phyloP scores from a whole-genome alignment of 2,113 vertebrate species.

The Alethe castanea region DNA sequence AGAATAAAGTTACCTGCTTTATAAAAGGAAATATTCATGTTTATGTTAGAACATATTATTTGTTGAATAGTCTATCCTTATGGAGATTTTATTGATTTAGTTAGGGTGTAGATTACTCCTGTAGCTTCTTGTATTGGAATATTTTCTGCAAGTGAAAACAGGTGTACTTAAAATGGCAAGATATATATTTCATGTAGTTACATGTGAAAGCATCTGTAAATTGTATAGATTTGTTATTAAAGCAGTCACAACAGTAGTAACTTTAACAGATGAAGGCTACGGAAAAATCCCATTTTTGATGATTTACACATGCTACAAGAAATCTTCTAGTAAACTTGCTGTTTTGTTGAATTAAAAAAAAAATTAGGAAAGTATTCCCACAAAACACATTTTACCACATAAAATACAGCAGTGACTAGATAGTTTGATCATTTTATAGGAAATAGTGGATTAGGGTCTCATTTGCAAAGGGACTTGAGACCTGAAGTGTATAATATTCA shows the following conservation, averaged over 20 bases:
- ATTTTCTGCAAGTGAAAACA: not conserved
- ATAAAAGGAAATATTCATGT: not conserved
- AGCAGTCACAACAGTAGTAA: not conserved
- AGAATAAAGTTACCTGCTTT: not conserved
- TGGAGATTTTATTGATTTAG: not conserved
- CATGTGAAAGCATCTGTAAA: not conserved
- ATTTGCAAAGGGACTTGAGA: not conserved
- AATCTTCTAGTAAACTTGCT: not conserved
- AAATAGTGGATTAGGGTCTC: not conserved
- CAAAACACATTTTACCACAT: not conserved
- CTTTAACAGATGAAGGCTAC: not conserved
- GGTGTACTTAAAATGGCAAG: not conserved
- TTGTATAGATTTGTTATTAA: not conserved
- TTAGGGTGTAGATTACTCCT: not conserved
- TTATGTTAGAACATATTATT: not conserved
- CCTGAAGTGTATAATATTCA: not conserved
- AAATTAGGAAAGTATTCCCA: not conserved
- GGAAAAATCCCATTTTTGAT: not conserved
- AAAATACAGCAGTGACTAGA: not conserved
- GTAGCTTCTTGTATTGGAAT: not conserved
- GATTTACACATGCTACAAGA: not conserved
- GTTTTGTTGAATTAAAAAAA: not conserved
- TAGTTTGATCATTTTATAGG: not conserved
- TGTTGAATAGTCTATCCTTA: not conserved
- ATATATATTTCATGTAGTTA: not conserved